Evolutionary conservation across 2,797 vertebrate species (phyloP).

Genomic region (Carapus acus): DNA sequence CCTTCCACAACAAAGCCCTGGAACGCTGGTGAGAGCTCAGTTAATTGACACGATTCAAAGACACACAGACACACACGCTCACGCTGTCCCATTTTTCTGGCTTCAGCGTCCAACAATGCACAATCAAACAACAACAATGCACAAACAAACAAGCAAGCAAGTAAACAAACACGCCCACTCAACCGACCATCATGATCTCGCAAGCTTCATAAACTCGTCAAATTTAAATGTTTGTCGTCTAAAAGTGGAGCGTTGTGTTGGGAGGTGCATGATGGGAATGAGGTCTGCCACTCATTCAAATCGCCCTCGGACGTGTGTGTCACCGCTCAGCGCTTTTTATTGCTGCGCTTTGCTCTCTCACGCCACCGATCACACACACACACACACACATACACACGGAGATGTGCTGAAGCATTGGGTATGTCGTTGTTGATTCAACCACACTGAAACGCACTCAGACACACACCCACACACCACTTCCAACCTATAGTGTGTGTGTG

Average conservation of each 20-base stretch:
- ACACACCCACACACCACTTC: no score
- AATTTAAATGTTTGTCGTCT: no score
- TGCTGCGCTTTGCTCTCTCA: slow-evolving; percentile 33
- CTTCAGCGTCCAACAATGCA: neutral
- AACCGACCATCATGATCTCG: no score
- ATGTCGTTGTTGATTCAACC: slow-evolving; percentile 5
- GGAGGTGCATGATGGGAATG: slow-evolving; percentile 13
- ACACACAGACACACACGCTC: slow-evolving; percentile 20
- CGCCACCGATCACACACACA: slow-evolving; percentile 3
- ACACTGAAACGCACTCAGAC: slow-evolving; percentile 10
- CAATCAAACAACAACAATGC: no score
- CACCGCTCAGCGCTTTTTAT: neutral
- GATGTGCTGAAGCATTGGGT: slow-evolving; percentile 16
- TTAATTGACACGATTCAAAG: slow-evolving; percentile 20
- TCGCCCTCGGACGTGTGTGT: no score
- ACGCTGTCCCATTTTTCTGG: slow-evolving; percentile 5
- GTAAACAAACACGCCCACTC: no score
- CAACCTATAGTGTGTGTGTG: no score
- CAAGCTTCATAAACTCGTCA: slow-evolving; percentile 1
- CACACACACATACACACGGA: slow-evolving; percentile 18
- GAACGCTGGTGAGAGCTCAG: slow-evolving; percentile 18
- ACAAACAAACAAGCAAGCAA: no score
- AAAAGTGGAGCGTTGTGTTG: neutral
- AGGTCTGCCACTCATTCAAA: slow-evolving; percentile 13
- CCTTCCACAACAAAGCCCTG: slow-evolving; percentile 30